Evolutionary conservation across 1,140 invertebrate genomes (phyloP).

Genomic region (Intoshia linei): DNA sequence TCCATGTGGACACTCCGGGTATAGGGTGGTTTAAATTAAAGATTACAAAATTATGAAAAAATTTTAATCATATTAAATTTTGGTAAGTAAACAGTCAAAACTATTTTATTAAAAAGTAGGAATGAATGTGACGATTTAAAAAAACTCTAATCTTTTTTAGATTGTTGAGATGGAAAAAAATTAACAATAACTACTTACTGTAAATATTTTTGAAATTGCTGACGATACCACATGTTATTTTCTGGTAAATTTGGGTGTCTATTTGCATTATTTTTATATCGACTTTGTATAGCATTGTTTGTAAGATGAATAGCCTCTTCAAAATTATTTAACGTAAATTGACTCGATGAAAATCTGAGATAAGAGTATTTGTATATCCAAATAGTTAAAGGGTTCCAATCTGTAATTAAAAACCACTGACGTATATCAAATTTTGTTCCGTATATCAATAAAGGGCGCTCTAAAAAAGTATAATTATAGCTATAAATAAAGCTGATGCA

Average conservation of each 20-base stretch:
- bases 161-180: neutral
- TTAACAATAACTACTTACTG: conserved; percentile 9
- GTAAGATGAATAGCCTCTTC: conserved; percentile 60
- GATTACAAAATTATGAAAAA: no score
- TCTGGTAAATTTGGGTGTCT: conserved; percentile 37
- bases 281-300: conserved; percentile 62
- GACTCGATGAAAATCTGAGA: conserved; percentile 57
- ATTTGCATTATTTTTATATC: conserved; percentile 42
- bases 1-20: no score
- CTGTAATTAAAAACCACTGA: conserved; percentile 44
- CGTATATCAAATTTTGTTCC: conserved; percentile 63
- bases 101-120: no score
- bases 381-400: conserved; percentile 50
- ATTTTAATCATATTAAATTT: neutral
- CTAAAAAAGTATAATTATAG: conserved; percentile 8
- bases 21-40: no score
- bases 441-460: conserved; percentile 37
- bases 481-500: neutral
- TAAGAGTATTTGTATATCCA: conserved; percentile 64
- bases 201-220: conserved; percentile 24
- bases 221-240: conserved; percentile 51
- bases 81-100: neutral
- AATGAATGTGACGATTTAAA: no score
- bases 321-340: conserved; percentile 50
- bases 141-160: no score